Evolutionary conservation across 2,113 vertebrate species (phyloP).

Genomic region (Macroglossus sobrinus): DNA sequence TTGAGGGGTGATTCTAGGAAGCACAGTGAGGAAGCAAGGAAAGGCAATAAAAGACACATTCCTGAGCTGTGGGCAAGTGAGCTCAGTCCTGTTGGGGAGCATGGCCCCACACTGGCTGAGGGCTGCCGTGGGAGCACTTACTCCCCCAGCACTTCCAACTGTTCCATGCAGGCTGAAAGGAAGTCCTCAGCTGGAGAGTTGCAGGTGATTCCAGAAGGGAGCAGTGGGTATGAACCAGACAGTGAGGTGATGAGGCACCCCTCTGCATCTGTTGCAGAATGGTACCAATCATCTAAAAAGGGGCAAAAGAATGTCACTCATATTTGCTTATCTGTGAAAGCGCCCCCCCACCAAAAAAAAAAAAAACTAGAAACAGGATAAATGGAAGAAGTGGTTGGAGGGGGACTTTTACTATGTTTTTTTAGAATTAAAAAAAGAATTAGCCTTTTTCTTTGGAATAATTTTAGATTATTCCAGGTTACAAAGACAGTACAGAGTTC

Average conservation of each 20-base stretch:
- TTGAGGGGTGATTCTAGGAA: background rate
- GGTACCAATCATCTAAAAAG: background rate
- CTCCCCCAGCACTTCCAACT: background rate
- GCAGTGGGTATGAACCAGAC: background rate
- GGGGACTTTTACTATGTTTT: background rate
- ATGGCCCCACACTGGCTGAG: background rate
- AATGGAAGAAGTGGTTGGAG: background rate
- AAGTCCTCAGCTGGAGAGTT: background rate
- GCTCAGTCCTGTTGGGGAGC: background rate
- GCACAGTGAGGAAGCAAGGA: background rate
- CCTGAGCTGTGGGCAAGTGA: background rate
- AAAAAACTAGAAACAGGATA: background rate
- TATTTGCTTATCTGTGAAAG: background rate
- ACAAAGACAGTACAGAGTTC: slow-evolving; percentile 41
- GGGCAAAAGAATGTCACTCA: background rate
- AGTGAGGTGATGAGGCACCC: background rate
- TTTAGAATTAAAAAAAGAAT: background rate
- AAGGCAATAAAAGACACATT: background rate
- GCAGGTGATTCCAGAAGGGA: background rate
- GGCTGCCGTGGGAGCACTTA: background rate
- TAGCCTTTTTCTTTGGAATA: slow-evolving; percentile 20
- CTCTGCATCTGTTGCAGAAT: fast-evolving
- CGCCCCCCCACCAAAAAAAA: background rate
- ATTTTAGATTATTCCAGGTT: slow-evolving; percentile 28
- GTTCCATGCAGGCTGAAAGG: background rate